Evolutionary conservation across 2,113 vertebrate genomes (phyloP), one percentile per base, ranked within the genome.

Genomic region (Synodontis membranacea): DNA sequence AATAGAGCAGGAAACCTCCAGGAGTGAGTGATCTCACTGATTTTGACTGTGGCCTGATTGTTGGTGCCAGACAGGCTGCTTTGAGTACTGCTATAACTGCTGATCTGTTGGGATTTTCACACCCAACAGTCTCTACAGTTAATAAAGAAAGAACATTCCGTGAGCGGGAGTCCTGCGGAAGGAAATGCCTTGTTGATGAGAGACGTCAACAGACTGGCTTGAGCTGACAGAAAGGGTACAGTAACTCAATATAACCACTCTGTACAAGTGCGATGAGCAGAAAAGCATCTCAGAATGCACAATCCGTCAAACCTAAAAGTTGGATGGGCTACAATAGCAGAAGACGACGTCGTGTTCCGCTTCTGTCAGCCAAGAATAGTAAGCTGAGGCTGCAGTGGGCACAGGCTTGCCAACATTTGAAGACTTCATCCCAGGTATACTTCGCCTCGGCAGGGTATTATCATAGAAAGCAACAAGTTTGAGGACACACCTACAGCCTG

Each of bases 1-100:
- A 91, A 31, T 23, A 93, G 74, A 84, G 44, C 74, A 84, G 82
- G 58, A 79, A 52, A 80, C 75, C 72, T 79, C 50, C 14, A 84
- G n/a, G 39, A 81, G 39, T 80, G 23, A 14, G 2, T 70, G 7
- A 3, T 70, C 34, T 31, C n/a, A 31, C 12, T 64, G n/a, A 64
- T 31, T 64, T 64, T 64, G n/a, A 14, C n/a, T 12, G 1, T 64
- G 60, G 60, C 60, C n/a, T 64, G 60, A 31, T 31, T 64, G n/a
- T 5, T 64, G 60, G n/a, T 31, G 62, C 5, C n/a, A 34, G 12
- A 66, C 4, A n/a, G 58, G 3, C n/a, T 31, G n/a, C 4, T 5
- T 66, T 66, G 62, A 34, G 14, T 17, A 34, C 34, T 28, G 28
- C 58, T 60, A 11, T 62, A 62, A 62, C 58, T 34, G 14, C 12